Percentiles rank a stretch among this genome's conserved stretches.
phyloP scores from a whole-genome alignment of 92 coral and sea anemone genomes.

The Zoanthus solanderi region DNA sequence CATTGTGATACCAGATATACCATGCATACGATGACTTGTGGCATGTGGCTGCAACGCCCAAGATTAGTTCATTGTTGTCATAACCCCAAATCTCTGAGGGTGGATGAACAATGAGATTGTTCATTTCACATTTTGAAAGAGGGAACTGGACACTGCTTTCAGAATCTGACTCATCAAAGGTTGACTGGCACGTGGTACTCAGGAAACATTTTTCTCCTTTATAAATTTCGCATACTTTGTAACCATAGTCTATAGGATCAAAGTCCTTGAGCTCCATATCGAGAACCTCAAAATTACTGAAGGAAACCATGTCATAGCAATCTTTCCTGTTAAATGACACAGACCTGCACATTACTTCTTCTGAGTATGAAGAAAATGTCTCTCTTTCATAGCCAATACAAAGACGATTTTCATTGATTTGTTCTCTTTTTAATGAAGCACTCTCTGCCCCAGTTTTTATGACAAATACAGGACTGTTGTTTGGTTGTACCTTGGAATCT shows the following conservation, averaged over 20 bases:
- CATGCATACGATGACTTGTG: neutral
- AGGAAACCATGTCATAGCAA: conserved; percentile 52
- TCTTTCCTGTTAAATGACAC: conserved; percentile 48
- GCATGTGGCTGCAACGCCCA: neutral
- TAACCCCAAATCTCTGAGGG: conserved; percentile 13
- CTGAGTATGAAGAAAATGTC: conserved; percentile 57
- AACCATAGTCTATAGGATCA: conserved; percentile 63
- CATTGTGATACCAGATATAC: neutral
- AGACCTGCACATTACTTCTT: conserved; percentile 43
- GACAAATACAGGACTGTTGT: conserved; percentile 2
- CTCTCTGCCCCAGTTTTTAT: conserved; percentile 5
- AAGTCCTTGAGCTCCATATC: conserved; percentile 49
- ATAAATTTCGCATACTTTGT: conserved; percentile 53
- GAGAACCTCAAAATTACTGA: conserved; percentile 35
- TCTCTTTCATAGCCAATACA: conserved; percentile 50
- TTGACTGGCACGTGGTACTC: conserved; percentile 11
- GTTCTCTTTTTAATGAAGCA: conserved; percentile 11
- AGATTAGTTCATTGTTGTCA: conserved; percentile 3
- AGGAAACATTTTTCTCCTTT: conserved; percentile 15
- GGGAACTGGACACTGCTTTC: conserved; percentile 10
- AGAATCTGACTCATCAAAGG: conserved; percentile 11
- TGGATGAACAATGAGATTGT: conserved; percentile 14
- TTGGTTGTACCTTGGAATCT: conserved; percentile 8
- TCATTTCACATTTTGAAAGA: conserved; percentile 1
- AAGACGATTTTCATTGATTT: conserved; percentile 30